These are phyloP conservation scores for Drosophila anomelani DNA, from an alignment of 2,888 invertebrate genomes.

Conservation along the genomic window DNA sequence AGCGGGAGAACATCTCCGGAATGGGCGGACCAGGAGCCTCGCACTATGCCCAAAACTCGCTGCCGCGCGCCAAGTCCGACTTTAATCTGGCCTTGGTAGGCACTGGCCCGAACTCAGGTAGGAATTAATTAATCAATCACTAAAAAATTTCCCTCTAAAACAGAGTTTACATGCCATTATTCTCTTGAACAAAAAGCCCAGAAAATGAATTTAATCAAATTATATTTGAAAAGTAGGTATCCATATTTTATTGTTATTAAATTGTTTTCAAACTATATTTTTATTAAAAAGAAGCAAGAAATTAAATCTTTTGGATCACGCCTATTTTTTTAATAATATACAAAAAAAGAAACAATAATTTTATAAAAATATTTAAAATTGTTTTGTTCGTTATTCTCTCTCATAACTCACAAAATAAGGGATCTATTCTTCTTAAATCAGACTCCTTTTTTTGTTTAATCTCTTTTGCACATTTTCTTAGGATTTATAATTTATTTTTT, in stretches of 20 bases:
- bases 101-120: slow-evolving; percentile 55
- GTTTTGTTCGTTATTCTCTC: no score
- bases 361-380: no score
- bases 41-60: slow-evolving; percentile 84
- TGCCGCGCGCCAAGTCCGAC: slow-evolving; percentile 93
- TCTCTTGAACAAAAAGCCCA: not conserved
- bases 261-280: no score
- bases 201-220: slow-evolving; percentile 1
- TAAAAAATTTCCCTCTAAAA: no score
- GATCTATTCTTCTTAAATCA: no score
- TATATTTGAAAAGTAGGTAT: slow-evolving; percentile 6
- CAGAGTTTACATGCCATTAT: not conserved
- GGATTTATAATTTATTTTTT: no score
- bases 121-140: not conserved
- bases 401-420: no score
- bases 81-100: slow-evolving; percentile 88
- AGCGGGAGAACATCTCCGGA: slow-evolving; percentile 72
- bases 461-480: not conserved
- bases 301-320: no score
- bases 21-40: slow-evolving; percentile 64
- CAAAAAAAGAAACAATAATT: no score
- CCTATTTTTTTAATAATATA: no score
- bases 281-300: no score
- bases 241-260: no score
- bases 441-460: not conserved